Percentiles rank a stretch among this genome's conserved stretches.
phyloP scores from a whole-genome alignment of 2,113 vertebrate species.

The Dendrocopos noguchii region DNA sequence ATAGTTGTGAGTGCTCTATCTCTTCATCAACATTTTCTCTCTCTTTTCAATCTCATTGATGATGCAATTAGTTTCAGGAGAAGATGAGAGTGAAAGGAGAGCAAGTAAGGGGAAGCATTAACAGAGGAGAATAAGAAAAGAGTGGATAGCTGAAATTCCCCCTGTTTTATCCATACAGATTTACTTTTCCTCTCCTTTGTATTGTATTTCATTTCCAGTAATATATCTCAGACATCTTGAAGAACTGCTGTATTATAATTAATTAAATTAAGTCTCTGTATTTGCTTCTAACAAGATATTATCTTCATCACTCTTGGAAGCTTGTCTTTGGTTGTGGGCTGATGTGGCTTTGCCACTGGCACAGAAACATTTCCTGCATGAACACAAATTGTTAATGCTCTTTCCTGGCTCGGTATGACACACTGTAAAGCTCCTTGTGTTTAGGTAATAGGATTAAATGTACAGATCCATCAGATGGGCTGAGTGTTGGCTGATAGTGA shows the following conservation, averaged over 20 bases:
- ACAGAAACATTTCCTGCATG: conserved; percentile 24
- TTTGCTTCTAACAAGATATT: conserved; percentile 47
- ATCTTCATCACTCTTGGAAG: conserved; percentile 48
- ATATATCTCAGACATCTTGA: conserved; percentile 8
- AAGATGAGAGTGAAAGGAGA: neutral
- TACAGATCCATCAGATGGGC: neutral
- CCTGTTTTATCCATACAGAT: neutral
- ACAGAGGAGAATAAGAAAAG: neutral
- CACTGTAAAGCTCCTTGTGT: neutral
- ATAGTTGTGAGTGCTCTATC: neutral
- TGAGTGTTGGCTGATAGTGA: neutral
- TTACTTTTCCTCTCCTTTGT: neutral
- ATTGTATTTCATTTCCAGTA: neutral
- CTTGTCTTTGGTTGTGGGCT: conserved; percentile 15
- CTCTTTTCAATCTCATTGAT: neutral
- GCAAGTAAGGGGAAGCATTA: neutral
- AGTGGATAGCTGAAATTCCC: neutral
- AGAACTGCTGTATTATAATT: neutral
- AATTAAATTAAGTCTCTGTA: conserved; percentile 23
- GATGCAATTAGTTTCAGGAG: neutral
- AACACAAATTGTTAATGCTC: conserved; percentile 1
- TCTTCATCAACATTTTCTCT: neutral
- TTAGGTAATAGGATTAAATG: conserved; percentile 19
- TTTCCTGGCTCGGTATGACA: neutral
- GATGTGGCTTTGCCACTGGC: conserved; percentile 28